Base-by-base conservation (phyloP, 2,797 vertebrate genomes). In the Alectoris magna region DNA sequence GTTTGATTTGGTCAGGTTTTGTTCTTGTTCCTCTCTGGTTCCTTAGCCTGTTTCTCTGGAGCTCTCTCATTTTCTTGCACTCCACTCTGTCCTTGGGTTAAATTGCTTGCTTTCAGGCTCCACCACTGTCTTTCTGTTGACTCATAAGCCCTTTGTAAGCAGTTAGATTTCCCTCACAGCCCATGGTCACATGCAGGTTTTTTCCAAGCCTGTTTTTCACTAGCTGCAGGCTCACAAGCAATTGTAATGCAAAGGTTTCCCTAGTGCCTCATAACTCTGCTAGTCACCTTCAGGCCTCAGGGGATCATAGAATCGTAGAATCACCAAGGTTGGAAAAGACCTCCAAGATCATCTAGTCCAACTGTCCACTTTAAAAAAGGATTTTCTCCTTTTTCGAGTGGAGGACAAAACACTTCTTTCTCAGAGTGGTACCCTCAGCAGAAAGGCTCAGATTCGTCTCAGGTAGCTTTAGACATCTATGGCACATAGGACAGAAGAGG, bases 101-200 rank as follows among this genome's bases (percentile, higher is more conserved):
- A 18, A 55, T 60, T 48, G 74, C 58, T 43, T 53, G 15, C 44
- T 71, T 6, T 51, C 56, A 86, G 70, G 24, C 23, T 88, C 79
- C 74, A 39, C 77, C 66, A 39, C 63, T 56, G 24, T 74, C 56
- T 44, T 68, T 86, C 59, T 82, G 27, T 88, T 74, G 31, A 29
- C 58, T 79, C 74, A 41, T 51, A 92, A 91, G 53, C 19, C 73
- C 78, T 88, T 71, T 53, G 11, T 64, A 84, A 88, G 51, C 53
- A 75, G 56, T 10, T 56, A 82, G 39, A 44, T 90, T 94, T 93
- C 60, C 44, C 73, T 86, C 75, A 75, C 43, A 88, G 80, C 59
- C 36, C 36, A 21, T 72, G 63, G 77, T 78, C 46, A 36, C 2
- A 6, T 55, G 62, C 62, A 63, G 79, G 19, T 62, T 78, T 91